These are phyloP conservation scores for Myocastor coypus DNA, from an alignment of 2,113 vertebrate species.

Conservation along the genomic window DNA sequence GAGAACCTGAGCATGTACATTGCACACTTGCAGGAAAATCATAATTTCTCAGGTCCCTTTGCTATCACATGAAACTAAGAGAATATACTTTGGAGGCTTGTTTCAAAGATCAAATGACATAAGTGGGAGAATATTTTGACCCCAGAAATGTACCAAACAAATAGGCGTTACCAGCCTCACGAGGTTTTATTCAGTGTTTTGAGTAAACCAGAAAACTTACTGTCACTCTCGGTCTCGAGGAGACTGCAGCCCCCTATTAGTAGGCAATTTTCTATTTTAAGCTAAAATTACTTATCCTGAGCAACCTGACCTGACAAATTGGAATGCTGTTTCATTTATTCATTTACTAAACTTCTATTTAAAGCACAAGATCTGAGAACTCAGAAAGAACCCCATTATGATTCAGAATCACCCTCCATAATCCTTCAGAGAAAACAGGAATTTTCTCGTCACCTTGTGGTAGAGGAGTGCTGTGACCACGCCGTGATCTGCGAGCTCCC, in stretches of 20 bases:
- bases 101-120: not conserved
- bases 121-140: not conserved
- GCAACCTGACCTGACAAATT: not conserved
- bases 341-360: conserved; percentile 53
- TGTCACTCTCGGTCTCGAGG: not conserved
- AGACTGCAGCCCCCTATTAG: not conserved
- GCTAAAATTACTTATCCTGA: not conserved
- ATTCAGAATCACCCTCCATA: conserved; percentile 62
- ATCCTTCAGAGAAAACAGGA: conserved; percentile 55
- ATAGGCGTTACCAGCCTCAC: not conserved
- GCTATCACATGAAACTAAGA: not conserved
- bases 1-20: not conserved
- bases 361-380: conserved; percentile 20
- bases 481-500: not conserved
- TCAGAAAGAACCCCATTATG: conserved; percentile 42
- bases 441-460: conserved; percentile 48
- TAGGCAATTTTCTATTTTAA: not conserved
- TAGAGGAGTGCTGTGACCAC: not conserved
- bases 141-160: not conserved
- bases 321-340: not conserved
- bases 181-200: not conserved
- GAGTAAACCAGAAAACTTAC: not conserved
- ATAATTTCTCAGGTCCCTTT: not conserved
- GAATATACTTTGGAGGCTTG: not conserved
- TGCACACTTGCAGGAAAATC: not conserved